Conservation (phyloP, 1,140 invertebrate species). For the Drosophila kurseongensis region DNA sequence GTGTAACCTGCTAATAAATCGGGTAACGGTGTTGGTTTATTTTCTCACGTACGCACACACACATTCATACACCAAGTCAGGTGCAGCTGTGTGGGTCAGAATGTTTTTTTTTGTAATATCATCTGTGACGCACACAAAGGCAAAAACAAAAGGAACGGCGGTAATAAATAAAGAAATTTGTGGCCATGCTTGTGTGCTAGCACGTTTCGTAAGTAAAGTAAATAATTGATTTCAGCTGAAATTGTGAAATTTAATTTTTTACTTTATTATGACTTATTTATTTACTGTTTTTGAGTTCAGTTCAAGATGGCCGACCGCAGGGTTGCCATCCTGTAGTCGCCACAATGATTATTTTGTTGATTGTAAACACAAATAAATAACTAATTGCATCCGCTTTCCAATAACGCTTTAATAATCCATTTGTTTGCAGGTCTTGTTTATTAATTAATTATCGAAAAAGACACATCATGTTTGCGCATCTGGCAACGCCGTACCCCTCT, state of each 20-base stretch:
- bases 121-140: slow-evolving; percentile 48
- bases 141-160: slow-evolving; percentile 36
- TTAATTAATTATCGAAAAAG: slow-evolving; percentile 17
- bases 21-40: slow-evolving; percentile 57
- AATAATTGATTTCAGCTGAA: slow-evolving; percentile 66
- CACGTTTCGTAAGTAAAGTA: slow-evolving; percentile 71
- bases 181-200: slow-evolving; percentile 3
- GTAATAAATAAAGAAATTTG: slow-evolving; percentile 20
- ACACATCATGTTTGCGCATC: slow-evolving; percentile 15
- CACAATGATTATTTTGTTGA: slow-evolving; percentile 32
- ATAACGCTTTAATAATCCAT: slow-evolving; percentile 7
- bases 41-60: slow-evolving; percentile 22
- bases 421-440: slow-evolving; percentile 25
- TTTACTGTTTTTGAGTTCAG: slow-evolving; percentile 56
- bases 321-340: slow-evolving; percentile 45
- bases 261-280: slow-evolving; percentile 69
- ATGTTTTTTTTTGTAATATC: slow-evolving; percentile 10
- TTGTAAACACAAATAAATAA: slow-evolving; percentile 32
- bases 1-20: slow-evolving; percentile 56
- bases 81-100: slow-evolving; percentile 17
- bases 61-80: slow-evolving; percentile 11
- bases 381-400: slow-evolving; percentile 9
- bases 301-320: slow-evolving; percentile 53
- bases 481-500: slow-evolving; percentile 21
- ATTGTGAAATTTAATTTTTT: slow-evolving; percentile 73